Evolutionary conservation across 1,140 invertebrate genomes (phyloP).

Genomic region (Drosophila mojavensis): DNA sequence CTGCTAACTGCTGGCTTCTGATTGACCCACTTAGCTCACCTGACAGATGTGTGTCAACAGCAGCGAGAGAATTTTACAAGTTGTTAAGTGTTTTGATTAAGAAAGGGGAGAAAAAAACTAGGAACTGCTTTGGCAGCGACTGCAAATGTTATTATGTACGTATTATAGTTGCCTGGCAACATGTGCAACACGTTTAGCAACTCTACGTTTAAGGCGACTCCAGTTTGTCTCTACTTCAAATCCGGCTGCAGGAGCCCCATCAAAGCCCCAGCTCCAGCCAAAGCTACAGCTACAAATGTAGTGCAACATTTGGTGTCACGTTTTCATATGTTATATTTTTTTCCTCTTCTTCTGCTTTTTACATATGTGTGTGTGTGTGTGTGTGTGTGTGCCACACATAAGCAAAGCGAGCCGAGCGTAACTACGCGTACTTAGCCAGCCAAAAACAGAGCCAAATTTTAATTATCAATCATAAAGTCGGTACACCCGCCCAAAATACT

Average conservation of each 20-base stretch:
- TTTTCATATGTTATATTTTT: conserved; percentile 34
- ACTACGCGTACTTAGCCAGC: conserved; percentile 37
- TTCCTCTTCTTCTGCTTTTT: too few relatives aligned
- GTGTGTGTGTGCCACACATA: conserved; percentile 16
- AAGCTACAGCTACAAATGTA: conserved; percentile 56
- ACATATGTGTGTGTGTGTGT: conserved; percentile 23
- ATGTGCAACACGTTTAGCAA: conserved; percentile 79
- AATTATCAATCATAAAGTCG: conserved; percentile 70
- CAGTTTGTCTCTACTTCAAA: conserved; percentile 61
- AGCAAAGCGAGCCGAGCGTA: conserved; percentile 55
- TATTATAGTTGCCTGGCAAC: conserved; percentile 48
- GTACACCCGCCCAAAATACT: conserved; percentile 64
- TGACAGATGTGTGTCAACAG: conserved; percentile 80
- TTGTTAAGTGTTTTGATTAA: conserved; percentile 80
- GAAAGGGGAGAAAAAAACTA: conserved; percentile 55
- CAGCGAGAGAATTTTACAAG: conserved; percentile 75
- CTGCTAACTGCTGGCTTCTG: conserved; percentile 14
- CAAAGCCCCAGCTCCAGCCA: conserved; percentile 36
- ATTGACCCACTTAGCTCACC: conserved; percentile 63
- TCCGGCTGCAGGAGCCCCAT: conserved; percentile 67
- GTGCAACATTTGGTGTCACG: conserved; percentile 68
- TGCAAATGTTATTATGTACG: conserved; percentile 41
- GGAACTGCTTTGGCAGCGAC: conserved; percentile 50
- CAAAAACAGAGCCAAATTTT: conserved; percentile 57
- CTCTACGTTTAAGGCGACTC: conserved; percentile 49